phyloP scores from a whole-genome alignment of 2,797 vertebrate species.

The Microctenopoma stevenorrisi region DNA sequence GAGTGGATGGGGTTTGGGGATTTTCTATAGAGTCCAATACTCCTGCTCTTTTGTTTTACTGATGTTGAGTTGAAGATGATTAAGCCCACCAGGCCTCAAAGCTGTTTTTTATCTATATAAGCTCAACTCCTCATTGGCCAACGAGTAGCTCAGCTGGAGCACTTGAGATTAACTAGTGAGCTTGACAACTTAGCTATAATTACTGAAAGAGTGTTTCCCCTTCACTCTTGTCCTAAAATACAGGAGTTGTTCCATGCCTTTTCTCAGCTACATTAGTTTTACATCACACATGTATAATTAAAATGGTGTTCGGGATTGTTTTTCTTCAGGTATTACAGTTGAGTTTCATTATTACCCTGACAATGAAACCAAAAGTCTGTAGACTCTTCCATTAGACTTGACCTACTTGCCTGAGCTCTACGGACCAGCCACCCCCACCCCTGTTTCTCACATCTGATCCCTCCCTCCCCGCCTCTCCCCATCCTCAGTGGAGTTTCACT shows the following conservation, averaged over 20 bases:
- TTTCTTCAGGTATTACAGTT: conserved; percentile 2
- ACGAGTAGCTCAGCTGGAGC: conserved; percentile 11
- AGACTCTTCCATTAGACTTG: conserved; percentile 45
- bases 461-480: conserved; percentile 34
- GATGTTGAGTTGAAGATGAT: too few species aligned
- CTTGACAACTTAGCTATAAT: conserved; percentile 43
- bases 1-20: too few species aligned
- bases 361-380: conserved; percentile 16
- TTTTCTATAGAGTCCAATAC: too few species aligned
- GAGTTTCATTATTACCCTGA: conserved; percentile 17
- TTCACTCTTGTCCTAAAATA: conserved; percentile 21
- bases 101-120: not conserved
- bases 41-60: not conserved
- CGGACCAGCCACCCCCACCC: not conserved
- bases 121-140: conserved; percentile 28
- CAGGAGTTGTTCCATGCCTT: not conserved
- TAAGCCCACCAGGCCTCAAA: too few species aligned
- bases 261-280: not conserved
- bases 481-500: conserved; percentile 66
- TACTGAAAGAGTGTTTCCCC: conserved; percentile 54
- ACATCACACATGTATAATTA: not conserved
- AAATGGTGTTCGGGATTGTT: not conserved
- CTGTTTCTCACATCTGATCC: conserved; percentile 35
- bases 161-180: conserved; percentile 43
- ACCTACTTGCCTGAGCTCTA: conserved; percentile 52